These are phyloP conservation scores for Biston betularia DNA, from an alignment of 2,888 invertebrate genomes.

Conservation along the genomic window DNA sequence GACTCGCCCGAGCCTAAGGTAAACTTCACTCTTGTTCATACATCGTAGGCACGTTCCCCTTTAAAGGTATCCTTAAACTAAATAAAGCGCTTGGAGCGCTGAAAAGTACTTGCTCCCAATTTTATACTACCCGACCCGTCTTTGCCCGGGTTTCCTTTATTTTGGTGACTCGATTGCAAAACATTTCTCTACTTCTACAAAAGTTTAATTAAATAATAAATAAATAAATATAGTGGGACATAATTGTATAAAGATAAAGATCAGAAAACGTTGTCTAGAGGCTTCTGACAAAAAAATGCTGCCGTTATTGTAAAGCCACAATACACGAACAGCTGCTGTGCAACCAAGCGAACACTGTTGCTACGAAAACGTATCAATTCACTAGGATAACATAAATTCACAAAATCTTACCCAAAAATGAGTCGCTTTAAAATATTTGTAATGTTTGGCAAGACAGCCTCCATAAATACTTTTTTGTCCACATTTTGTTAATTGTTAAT, in stretches of 20 bases:
- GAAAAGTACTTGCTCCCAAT: no score
- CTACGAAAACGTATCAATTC: conserved; percentile 12
- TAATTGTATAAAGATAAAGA: no score
- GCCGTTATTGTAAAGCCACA: neutral
- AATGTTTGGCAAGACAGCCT: no score
- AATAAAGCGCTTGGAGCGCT: no score
- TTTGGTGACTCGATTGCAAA: no score
- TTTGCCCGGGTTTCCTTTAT: no score
- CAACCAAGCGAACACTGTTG: conserved; percentile 20
- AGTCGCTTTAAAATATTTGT: neutral
- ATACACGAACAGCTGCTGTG: neutral
- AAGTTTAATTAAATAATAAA: no score
- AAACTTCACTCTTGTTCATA: conserved; percentile 20
- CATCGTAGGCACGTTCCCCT: neutral
- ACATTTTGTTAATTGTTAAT: neutral
- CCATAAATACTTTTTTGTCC: neutral
- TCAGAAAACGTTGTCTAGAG: no score
- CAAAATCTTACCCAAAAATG: neutral
- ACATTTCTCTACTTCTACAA: no score
- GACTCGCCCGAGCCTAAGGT: conserved; percentile 63
- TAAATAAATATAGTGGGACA: no score
- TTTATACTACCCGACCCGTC: no score
- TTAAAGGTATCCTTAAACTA: neutral
- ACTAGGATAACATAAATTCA: conserved; percentile 15
- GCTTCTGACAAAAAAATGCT: neutral